Base-by-base conservation (phyloP, 2,888 invertebrate genomes). In the Ypsolopha sequella region DNA sequence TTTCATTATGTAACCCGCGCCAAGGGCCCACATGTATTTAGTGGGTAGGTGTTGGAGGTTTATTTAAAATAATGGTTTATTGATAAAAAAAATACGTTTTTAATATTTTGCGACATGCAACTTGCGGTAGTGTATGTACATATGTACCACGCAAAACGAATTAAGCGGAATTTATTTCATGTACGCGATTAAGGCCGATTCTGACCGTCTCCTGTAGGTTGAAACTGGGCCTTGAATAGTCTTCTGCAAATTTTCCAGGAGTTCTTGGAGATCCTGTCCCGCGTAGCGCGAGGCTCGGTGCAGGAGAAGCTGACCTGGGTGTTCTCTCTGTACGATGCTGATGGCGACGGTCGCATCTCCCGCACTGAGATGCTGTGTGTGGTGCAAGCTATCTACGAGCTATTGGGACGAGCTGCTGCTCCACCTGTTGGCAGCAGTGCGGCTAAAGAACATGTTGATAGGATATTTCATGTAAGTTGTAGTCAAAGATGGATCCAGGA, bases 241-340 rank as follows among this genome's bases (percentile, higher is more conserved):
- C 2, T 47, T 35, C 24, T 36, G 47, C 34, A 8, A 8, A 50
- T 56, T 0, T 8, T 10, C 6, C 86, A 96, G 95, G 95, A 96
- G 72, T 95, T 95, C 78, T 88, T 96, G 48, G 91, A 90, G 62
- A 93, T 94, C 53, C 80, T 96, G 36, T 96, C 95, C 24, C 92
- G 94, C 61, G 92, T 95, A 55, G 95, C 95, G 0, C 89, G 95
- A 53, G 96, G 96, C 9, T 92, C 92, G 13, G 89, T 93, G 4
- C 92, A 94, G 64, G 96, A 96, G 73, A 95, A 96, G 70, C 84
- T 96, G 41, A 92, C 94, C 60, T 96, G 96, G 96, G 92, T 95
- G 51, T 96, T 96, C 74, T 91, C 92, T 7, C 85, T 96, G 14
- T 96, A 96, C 79, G 96, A 96, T 74, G 89, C 94, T 53, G 94